phyloP scores from a whole-genome alignment of 2,797 vertebrate species.

The Etheostoma nigrum region DNA sequence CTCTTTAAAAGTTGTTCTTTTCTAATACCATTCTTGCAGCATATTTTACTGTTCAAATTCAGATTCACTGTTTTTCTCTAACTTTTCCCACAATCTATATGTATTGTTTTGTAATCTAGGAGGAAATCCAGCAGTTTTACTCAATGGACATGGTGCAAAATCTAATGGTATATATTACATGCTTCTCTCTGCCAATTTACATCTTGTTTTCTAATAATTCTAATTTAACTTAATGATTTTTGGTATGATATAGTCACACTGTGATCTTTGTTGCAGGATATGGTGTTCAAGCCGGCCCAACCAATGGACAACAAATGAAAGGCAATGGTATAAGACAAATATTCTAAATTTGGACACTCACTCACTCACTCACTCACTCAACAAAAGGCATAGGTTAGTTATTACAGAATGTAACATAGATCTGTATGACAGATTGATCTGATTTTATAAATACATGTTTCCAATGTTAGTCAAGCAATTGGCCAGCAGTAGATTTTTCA shows the following conservation, averaged over 20 bases:
- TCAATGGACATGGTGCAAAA: slow-evolving; percentile 55
- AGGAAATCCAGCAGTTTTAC: slow-evolving; percentile 51
- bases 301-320: slow-evolving; percentile 57
- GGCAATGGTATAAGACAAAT: slow-evolving; percentile 41
- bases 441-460: neutral
- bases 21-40: neutral
- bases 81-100: neutral
- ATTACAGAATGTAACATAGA: neutral
- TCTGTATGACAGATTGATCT: neutral
- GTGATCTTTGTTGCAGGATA: slow-evolving; percentile 54
- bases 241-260: neutral
- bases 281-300: slow-evolving; percentile 39
- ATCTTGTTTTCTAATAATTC: neutral
- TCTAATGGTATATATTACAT: slow-evolving; percentile 45
- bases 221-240: neutral
- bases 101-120: slow-evolving; percentile 38
- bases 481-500: no score
- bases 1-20: neutral
- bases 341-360: neutral
- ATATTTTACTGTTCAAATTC: neutral
- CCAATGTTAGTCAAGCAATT: slow-evolving; percentile 15
- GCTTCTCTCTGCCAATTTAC: neutral
- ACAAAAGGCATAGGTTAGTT: slow-evolving; percentile 21
- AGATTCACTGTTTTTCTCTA: neutral
- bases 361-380: no score